A percentile compares a stretch with the other conserved stretches of the same genome.
phyloP scores from a whole-genome alignment of 2,888 invertebrate genomes.

The Tolmerus cingulatus region DNA sequence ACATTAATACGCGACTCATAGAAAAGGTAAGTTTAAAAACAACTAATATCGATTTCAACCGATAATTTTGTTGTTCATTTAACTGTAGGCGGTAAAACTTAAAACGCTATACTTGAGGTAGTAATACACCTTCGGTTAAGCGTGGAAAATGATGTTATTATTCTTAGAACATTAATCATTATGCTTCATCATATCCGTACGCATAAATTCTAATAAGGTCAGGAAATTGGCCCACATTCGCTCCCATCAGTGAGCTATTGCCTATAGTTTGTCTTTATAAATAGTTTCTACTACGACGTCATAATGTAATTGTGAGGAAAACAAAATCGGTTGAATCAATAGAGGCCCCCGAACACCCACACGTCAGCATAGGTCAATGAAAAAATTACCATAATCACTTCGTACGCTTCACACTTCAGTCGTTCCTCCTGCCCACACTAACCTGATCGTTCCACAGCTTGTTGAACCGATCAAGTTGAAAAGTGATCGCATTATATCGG shows the following conservation, averaged over 20 bases:
- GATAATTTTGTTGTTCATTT: neutral
- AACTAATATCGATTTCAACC: neutral
- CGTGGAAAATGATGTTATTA: neutral
- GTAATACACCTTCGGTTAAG: neutral
- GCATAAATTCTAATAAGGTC: neutral
- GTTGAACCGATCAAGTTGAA: constrained; percentile 16
- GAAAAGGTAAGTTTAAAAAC: neutral
- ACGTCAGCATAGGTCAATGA: constrained; percentile 14
- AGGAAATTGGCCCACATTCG: neutral
- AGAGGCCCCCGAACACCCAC: neutral
- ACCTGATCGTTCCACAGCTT: neutral
- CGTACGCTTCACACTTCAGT: neutral
- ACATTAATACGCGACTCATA: neutral
- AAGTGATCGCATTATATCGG: constrained; percentile 13
- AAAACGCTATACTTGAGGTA: neutral
- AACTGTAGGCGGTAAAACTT: neutral
- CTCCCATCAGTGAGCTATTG: constrained; percentile 1
- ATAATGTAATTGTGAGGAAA: constrained; percentile 24
- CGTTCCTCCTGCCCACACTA: neutral
- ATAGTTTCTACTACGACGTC: constrained; percentile 21
- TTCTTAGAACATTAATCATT: neutral
- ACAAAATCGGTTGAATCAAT: neutral
- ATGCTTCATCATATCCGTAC: neutral
- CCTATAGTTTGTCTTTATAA: constrained; percentile 27
- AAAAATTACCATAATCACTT: constrained; percentile 1